Conservation (phyloP, 1,140 invertebrate species). For the Ooceraea biroi region DNA sequence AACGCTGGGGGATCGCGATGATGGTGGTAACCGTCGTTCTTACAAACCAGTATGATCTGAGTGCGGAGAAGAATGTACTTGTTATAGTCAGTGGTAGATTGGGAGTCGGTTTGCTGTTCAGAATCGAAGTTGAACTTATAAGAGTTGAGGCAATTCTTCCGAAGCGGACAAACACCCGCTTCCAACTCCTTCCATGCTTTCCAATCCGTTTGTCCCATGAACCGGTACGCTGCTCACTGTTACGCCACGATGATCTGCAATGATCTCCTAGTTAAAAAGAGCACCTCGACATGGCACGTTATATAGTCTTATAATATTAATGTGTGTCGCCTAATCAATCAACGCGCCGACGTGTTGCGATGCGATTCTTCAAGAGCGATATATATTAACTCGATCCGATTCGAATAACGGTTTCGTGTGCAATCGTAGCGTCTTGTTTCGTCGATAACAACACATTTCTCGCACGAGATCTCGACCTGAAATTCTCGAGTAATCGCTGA, state of each 20-base stretch:
- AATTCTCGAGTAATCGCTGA: not conserved
- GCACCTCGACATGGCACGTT: slow-evolving; percentile 2
- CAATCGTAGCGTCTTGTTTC: too few relatives aligned
- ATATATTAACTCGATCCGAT: not conserved
- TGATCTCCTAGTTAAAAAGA: slow-evolving; percentile 66
- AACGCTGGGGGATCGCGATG: slow-evolving; percentile 70
- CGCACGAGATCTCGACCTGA: not conserved
- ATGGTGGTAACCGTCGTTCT: slow-evolving; percentile 38
- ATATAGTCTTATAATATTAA: slow-evolving; percentile 19
- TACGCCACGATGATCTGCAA: slow-evolving; percentile 65
- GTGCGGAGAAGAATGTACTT: slow-evolving; percentile 70
- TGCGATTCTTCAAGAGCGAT: not conserved
- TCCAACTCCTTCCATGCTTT: slow-evolving; percentile 67
- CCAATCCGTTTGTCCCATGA: slow-evolving; percentile 75
- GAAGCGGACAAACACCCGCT: slow-evolving; percentile 62
- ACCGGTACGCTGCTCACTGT: slow-evolving; percentile 75
- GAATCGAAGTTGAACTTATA: slow-evolving; percentile 66
- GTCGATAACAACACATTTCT: not conserved
- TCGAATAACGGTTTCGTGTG: too few relatives aligned
- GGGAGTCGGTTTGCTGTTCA: slow-evolving; percentile 58
- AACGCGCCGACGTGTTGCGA: not conserved
- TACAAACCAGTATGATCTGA: slow-evolving; percentile 74
- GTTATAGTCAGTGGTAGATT: slow-evolving; percentile 71
- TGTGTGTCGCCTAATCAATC: slow-evolving; percentile 14
- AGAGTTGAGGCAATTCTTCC: slow-evolving; percentile 71